Evolutionary conservation across 2,888 invertebrate species (phyloP).

Genomic region (Sphecodes monilicornis): DNA sequence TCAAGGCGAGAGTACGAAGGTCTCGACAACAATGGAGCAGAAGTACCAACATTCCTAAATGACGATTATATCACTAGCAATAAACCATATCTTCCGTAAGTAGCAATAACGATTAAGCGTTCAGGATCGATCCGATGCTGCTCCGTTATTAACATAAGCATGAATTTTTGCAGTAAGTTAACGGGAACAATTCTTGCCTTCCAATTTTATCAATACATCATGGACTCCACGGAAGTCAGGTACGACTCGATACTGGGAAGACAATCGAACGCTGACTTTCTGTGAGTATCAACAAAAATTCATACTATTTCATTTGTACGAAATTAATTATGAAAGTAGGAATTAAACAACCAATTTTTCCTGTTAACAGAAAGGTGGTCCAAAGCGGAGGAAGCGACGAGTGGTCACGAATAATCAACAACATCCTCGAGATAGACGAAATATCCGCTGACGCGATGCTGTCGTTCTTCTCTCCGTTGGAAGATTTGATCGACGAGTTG

Average conservation of each 20-base stretch:
- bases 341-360: neutral
- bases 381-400: slow-evolving; percentile 69
- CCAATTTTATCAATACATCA: slow-evolving; percentile 77
- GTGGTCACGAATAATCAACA: slow-evolving; percentile 71
- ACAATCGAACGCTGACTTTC: slow-evolving; percentile 66
- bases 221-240: slow-evolving; percentile 77
- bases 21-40: slow-evolving; percentile 53
- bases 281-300: slow-evolving; percentile 70
- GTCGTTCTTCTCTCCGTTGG: slow-evolving; percentile 75
- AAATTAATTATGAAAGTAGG: neutral
- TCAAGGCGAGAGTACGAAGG: slow-evolving; percentile 75
- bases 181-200: slow-evolving; percentile 78
- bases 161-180: slow-evolving; percentile 74
- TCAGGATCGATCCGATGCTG: neutral
- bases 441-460: slow-evolving; percentile 68
- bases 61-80: slow-evolving; percentile 78
- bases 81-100: slow-evolving; percentile 80
- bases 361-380: slow-evolving; percentile 75
- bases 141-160: slow-evolving; percentile 10
- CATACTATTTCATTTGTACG: no score
- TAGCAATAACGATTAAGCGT: slow-evolving; percentile 33
- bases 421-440: slow-evolving; percentile 70
- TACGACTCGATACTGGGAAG: slow-evolving; percentile 65
- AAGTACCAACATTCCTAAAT: slow-evolving; percentile 76
- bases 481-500: slow-evolving; percentile 73